Evolutionary conservation across 1,140 invertebrate genomes (phyloP).

Genomic region (Drosophila grimshawi): DNA sequence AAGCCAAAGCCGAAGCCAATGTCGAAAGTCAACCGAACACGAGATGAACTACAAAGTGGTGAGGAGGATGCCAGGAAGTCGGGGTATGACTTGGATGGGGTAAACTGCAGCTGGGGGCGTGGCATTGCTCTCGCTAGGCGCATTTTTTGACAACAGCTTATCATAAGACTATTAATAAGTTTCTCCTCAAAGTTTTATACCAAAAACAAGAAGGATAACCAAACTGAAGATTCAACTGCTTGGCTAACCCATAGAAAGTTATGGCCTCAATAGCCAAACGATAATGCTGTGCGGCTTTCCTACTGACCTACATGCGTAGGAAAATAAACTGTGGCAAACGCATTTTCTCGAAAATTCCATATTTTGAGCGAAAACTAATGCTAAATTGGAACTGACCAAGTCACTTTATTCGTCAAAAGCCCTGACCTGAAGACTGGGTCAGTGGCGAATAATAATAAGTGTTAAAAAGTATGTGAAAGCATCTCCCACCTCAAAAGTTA

Average conservation of each 20-base stretch:
- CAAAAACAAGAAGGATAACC: background rate
- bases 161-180: constrained; percentile 37
- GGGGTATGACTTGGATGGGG: background rate
- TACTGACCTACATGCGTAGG: background rate
- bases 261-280: constrained; percentile 1
- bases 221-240: background rate
- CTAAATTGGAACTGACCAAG: too few species aligned
- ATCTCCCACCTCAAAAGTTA: too few species aligned
- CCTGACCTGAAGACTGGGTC: too few species aligned
- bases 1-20: constrained; percentile 5
- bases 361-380: too few species aligned
- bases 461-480: too few species aligned
- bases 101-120: constrained; percentile 3
- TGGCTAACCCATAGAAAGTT: constrained; percentile 1
- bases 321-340: too few species aligned
- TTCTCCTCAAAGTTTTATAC: constrained; percentile 1
- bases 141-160: constrained; percentile 31
- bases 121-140: background rate
- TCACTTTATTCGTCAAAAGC: too few species aligned
- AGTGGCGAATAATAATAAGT: too few species aligned
- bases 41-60: background rate
- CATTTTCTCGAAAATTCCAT: too few species aligned
- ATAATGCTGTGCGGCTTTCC: background rate
- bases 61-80: background rate
- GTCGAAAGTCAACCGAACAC: constrained; percentile 26